Conservation (phyloP, 2,888 invertebrate genomes). For the Tricholauxania praeusta region DNA sequence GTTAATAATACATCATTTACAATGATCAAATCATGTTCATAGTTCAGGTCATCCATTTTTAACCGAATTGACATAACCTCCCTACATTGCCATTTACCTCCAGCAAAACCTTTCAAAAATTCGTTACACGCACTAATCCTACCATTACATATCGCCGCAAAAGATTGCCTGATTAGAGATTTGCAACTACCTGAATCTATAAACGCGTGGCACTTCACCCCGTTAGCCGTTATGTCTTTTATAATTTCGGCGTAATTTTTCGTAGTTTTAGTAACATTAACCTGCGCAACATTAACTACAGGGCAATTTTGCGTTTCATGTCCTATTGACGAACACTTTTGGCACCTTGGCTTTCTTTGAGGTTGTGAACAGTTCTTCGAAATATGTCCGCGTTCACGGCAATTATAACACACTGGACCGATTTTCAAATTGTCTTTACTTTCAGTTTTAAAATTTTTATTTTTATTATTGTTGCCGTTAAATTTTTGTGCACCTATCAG, state of each 20-base stretch:
- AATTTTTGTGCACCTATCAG: background rate
- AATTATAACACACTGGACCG: slow-evolving; percentile 29
- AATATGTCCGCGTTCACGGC: slow-evolving; percentile 25
- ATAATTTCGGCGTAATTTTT: slow-evolving; percentile 9
- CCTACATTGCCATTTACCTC: slow-evolving; percentile 32
- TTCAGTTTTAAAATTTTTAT: background rate
- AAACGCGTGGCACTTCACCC: slow-evolving; percentile 24
- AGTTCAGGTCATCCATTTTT: background rate
- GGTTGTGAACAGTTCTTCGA: slow-evolving; percentile 13
- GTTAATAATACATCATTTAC: slow-evolving; percentile 12
- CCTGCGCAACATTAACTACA: background rate
- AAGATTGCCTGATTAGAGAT: slow-evolving; percentile 15
- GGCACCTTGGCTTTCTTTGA: background rate
- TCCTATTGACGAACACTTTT: slow-evolving; percentile 9
- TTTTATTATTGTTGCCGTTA: too few species aligned
- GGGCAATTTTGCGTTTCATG: slow-evolving; percentile 29
- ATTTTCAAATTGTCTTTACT: background rate
- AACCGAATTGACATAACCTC: slow-evolving; percentile 1
- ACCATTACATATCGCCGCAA: slow-evolving; percentile 15
- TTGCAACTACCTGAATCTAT: slow-evolving; percentile 40
- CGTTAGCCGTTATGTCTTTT: slow-evolving; percentile 20
- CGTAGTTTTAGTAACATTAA: slow-evolving; percentile 2
- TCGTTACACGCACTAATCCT: slow-evolving; percentile 22
- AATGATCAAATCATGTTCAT: background rate
- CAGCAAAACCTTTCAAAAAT: slow-evolving; percentile 30